Conservation (phyloP, 2,888 invertebrate species). For the Timandra comae region DNA sequence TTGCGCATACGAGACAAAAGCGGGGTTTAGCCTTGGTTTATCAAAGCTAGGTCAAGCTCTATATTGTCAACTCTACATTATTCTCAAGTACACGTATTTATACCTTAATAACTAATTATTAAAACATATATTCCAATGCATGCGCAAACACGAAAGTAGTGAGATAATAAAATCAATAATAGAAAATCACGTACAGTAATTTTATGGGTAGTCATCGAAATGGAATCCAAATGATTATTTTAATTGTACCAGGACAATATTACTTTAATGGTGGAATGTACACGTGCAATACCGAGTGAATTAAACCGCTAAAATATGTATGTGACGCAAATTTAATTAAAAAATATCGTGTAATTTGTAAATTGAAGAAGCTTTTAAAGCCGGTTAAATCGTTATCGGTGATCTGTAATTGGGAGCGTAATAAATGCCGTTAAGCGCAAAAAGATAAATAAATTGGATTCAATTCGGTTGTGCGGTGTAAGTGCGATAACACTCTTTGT, state of each 20-base stretch:
- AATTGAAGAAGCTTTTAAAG: too few species aligned
- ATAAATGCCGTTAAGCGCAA: background rate
- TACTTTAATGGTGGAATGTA: slow-evolving; percentile 33
- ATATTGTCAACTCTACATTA: too few species aligned
- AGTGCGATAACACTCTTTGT: slow-evolving; percentile 30
- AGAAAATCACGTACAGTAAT: background rate
- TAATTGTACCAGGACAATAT: slow-evolving; percentile 15
- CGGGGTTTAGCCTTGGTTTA: too few species aligned
- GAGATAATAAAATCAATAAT: background rate
- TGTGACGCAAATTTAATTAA: slow-evolving; percentile 24
- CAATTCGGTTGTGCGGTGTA: slow-evolving; percentile 10
- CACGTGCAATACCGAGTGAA: slow-evolving; percentile 36
- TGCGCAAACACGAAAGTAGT: too few species aligned
- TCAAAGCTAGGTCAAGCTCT: too few species aligned
- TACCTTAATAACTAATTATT: too few species aligned
- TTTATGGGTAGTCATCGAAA: slow-evolving; percentile 14
- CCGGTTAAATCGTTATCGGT: too few species aligned
- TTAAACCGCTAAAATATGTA: slow-evolving; percentile 29
- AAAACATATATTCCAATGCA: too few species aligned
- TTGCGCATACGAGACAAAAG: too few species aligned
- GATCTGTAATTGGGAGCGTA: too few species aligned
- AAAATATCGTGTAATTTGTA: slow-evolving; percentile 3
- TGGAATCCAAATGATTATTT: background rate
- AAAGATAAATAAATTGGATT: slow-evolving; percentile 13
- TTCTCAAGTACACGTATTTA: too few species aligned